Evolutionary conservation across 2,113 vertebrate species (phyloP).

Genomic region (Tautogolabrus adspersus): DNA sequence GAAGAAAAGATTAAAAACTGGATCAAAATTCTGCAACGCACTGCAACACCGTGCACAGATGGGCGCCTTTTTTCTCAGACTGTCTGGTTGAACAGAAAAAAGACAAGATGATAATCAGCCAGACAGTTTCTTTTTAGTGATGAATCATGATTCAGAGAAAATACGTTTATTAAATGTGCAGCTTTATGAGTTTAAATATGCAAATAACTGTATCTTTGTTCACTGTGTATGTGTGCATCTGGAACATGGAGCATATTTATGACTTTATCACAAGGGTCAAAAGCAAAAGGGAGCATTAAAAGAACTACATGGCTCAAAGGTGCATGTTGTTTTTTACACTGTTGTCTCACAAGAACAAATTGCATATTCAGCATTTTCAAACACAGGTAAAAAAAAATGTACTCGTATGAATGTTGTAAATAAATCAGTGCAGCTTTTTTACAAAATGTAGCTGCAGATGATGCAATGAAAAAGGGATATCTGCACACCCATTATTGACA

Average conservation of each 20-base stretch:
- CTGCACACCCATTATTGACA: background rate
- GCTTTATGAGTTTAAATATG: background rate
- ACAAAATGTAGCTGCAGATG: background rate
- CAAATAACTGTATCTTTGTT: background rate
- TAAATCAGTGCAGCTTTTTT: background rate
- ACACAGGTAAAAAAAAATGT: background rate
- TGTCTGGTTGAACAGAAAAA: background rate
- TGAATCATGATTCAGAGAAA: background rate
- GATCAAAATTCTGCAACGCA: background rate
- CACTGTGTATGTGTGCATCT: no score
- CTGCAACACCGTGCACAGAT: constrained; percentile 6
- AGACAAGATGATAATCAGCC: background rate
- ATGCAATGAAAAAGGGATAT: background rate
- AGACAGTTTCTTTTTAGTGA: background rate
- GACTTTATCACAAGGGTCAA: no score
- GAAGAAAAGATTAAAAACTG: constrained; percentile 5
- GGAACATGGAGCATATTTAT: no score
- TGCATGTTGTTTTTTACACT: no score
- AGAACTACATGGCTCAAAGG: no score
- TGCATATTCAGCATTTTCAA: background rate
- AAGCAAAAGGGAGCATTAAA: no score
- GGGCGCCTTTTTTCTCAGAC: background rate
- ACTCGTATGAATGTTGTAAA: background rate
- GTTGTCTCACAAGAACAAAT: background rate
- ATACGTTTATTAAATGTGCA: background rate